Evolutionary conservation across 2,797 vertebrate genomes (phyloP).

Genomic region (Peromyscus eremicus): DNA sequence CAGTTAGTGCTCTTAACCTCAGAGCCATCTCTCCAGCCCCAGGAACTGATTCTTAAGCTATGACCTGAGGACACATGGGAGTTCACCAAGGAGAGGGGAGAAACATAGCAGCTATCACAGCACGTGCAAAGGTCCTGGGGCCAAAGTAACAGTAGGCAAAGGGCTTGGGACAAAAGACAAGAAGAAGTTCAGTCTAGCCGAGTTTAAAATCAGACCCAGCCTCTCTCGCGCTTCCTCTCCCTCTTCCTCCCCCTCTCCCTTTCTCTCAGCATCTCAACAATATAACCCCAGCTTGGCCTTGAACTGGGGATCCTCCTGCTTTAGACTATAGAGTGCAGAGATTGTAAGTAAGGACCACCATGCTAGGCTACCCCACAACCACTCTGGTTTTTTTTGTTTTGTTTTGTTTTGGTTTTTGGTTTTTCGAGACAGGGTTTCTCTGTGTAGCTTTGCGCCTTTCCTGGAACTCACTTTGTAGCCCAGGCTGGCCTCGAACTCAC

Average conservation of each 20-base stretch:
- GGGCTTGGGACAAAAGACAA: not conserved
- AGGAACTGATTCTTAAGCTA: not conserved
- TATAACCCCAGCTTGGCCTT: not conserved
- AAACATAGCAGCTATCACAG: too few relatives aligned
- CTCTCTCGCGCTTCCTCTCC: accelerated
- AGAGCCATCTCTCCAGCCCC: too few relatives aligned
- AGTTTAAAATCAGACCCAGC: not conserved
- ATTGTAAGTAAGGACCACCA: not conserved
- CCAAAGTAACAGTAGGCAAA: not conserved
- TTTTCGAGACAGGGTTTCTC: too few relatives aligned
- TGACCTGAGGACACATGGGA: not conserved
- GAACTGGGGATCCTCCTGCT: not conserved
- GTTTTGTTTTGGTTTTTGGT: too few relatives aligned
- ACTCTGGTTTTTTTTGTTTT: too few relatives aligned
- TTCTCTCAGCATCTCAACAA: not conserved
- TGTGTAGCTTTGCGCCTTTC: too few relatives aligned
- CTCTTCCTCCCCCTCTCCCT: not conserved
- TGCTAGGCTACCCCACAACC: not conserved
- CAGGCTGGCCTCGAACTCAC: too few relatives aligned
- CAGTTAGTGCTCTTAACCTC: too few relatives aligned
- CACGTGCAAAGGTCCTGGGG: not conserved
- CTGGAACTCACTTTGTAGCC: too few relatives aligned
- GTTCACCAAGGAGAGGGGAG: not conserved
- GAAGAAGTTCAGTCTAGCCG: not conserved
- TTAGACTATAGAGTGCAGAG: not conserved